Evolutionary conservation across 2,113 vertebrate genomes (phyloP), one percentile per base, ranked within the genome.

Genomic region (Hydropotes inermis): DNA sequence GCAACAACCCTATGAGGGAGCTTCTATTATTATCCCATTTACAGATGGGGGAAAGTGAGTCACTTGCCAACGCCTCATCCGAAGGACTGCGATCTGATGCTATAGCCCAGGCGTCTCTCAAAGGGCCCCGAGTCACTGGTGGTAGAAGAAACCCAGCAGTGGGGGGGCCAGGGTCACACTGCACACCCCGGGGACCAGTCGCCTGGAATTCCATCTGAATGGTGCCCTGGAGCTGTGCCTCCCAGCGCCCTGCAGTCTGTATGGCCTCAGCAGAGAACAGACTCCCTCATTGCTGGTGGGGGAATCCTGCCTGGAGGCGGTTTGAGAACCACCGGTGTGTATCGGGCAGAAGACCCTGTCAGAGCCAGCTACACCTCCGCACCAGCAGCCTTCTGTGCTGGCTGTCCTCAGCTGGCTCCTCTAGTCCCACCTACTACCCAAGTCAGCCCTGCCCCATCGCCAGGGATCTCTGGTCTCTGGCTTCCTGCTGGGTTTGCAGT

Each of bases 351-450:
- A 43, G 67, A 70, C n/a, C n/a, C n/a, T 12, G 67, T 70, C 19
- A 70, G 9, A 23, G 19, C n/a, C 19, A 23, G 67, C 67, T 23
- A 36, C 5, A 36, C n/a, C 64, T 21, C 33, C 1, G 9, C 64
- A 21, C 64, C 64, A 21, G 64, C n/a, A 70, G 19, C 67, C 67
- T 70, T 12, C 9, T 3, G n/a, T 1, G 17, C 67, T 0, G 2
- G n/a, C n/a, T 36, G 67, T 36, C n/a, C n/a, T 23, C 67, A 36
- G 67, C n/a, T 36, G n/a, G 64, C n/a, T 21, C 67, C n/a, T 70
- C n/a, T 36, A 70, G 67, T 19, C 67, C n/a, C 67, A 23, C 67
- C 16, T 23, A 70, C 8, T 23, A 36, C 17, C 8, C n/a, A 4
- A 10, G 33, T 67, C 64, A 21, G 16, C 64, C n/a, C 17, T 36